Percentiles rank a stretch among this genome's conserved stretches.
These are phyloP conservation scores for Anthoscopus minutus DNA, from an alignment of 2,113 vertebrate species.

Conservation along the genomic window DNA sequence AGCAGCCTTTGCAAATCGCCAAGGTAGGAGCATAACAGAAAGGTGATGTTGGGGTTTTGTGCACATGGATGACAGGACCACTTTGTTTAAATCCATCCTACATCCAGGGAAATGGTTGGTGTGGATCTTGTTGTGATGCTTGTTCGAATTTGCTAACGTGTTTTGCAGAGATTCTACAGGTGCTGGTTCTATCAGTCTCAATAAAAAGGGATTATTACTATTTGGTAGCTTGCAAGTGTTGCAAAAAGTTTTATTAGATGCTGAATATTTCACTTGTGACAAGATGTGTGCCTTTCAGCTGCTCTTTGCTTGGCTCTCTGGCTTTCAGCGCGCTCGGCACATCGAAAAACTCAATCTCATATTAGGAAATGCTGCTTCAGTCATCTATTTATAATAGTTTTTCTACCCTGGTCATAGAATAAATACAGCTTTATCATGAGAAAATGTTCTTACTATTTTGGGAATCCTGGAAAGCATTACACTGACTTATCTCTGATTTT, in stretches of 20 bases:
- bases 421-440: constrained; percentile 29
- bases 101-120: not conserved
- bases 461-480: constrained; percentile 19
- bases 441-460: constrained; percentile 50
- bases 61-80: not conserved
- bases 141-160: not conserved
- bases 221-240: not conserved
- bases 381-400: constrained; percentile 20
- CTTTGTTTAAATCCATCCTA: not conserved
- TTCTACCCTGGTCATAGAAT: constrained; percentile 16
- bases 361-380: constrained; percentile 20
- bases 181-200: not conserved
- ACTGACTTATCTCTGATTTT: constrained; percentile 37
- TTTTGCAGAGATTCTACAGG: not conserved
- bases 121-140: not conserved
- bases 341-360: not conserved
- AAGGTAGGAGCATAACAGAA: constrained; percentile 77
- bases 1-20: constrained; percentile 80
- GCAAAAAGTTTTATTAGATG: not conserved
- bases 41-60: not conserved
- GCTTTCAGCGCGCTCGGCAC: not conserved
- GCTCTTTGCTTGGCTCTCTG: not conserved
- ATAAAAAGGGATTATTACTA: not conserved
- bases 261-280: not conserved
- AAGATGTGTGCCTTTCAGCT: not conserved